Base-by-base conservation (phyloP, 2,888 invertebrate genomes). In the Urechis unicinctus region DNA sequence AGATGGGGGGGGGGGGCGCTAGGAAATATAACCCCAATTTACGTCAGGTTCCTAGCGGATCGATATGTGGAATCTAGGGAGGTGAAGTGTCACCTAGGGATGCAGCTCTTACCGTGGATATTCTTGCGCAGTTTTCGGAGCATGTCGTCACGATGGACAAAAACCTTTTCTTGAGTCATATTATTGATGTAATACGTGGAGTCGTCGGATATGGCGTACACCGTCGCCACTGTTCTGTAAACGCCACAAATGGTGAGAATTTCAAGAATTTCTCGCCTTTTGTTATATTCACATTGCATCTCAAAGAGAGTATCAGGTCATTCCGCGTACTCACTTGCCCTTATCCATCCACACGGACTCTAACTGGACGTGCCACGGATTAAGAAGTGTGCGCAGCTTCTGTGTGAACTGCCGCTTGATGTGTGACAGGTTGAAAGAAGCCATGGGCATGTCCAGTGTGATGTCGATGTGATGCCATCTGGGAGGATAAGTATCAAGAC, bases 351-450 rank as follows among this genome's bases (percentile, higher is more conserved):
- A n/a, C n/a, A n/a, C n/a, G n/a, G n/a, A n/a, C n/a, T n/a, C 36
- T 13, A 56, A 52, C 30, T 56, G 52, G 21, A 31, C 24, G 21
- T 49, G 28, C 56, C 56, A 56, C 6, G 56, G 56, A 6, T 36
- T 5, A 26, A 52, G 51, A 22, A 56, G 24, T 13, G 29, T 28
- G 26, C 47, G 22, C 1, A 56, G 52, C 6, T 17, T 29, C 13
- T 13, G n/a, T 47, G 36, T 25, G 47, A 56, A 56, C 2, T 24
- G 29, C 6, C 1, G 2, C 41, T 53, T 45, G 5, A 22, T 36
- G 25, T 4, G 3, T 13, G 47, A 6, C 25, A 25, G 5, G 44
- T 52, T 47, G 25, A 53, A 53, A 4, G 25, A 5, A 3, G 4
- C 30, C 5, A 17, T 4, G 9, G 45, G 29, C 17, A 47, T 53